Conservation (phyloP, 2,113 vertebrate genomes). For the Uropsilus gracilis region DNA sequence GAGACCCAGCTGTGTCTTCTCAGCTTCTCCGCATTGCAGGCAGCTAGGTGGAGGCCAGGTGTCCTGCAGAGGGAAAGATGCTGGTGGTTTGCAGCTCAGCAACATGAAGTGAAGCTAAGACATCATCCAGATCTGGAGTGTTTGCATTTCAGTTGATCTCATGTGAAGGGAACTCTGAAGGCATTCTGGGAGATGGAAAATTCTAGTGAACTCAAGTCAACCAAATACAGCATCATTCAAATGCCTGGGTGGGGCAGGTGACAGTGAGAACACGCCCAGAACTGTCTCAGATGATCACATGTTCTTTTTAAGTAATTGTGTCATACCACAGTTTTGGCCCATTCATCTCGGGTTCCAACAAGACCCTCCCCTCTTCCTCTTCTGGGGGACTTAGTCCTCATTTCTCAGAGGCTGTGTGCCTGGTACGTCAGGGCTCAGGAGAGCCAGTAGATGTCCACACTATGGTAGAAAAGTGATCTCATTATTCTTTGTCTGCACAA, state of each 20-base stretch:
- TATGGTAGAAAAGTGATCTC: not conserved
- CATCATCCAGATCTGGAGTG: not conserved
- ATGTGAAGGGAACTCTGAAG: not conserved
- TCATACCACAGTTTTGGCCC: not conserved
- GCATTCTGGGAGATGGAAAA: not conserved
- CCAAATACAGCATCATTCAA: not conserved
- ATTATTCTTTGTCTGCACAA: not conserved
- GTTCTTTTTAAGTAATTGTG: not conserved
- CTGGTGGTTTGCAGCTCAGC: not conserved
- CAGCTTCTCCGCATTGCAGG: not conserved
- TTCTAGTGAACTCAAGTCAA: not conserved
- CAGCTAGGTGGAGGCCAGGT: not conserved
- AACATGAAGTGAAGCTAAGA: not conserved
- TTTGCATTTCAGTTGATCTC: not conserved
- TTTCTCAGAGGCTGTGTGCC: not conserved
- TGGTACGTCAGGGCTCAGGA: accelerated
- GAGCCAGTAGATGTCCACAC: not conserved
- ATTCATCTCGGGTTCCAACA: not conserved
- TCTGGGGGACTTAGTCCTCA: not conserved
- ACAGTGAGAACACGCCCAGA: not conserved
- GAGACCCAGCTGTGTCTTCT: not conserved
- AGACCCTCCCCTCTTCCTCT: not conserved
- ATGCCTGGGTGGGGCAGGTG: not conserved
- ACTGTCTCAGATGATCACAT: not conserved
- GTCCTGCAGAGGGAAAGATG: not conserved